A percentile compares a stretch with the other conserved stretches of the same genome.
Conservation (phyloP, 2,888 invertebrate genomes). For the Tachystola acroxantha region DNA sequence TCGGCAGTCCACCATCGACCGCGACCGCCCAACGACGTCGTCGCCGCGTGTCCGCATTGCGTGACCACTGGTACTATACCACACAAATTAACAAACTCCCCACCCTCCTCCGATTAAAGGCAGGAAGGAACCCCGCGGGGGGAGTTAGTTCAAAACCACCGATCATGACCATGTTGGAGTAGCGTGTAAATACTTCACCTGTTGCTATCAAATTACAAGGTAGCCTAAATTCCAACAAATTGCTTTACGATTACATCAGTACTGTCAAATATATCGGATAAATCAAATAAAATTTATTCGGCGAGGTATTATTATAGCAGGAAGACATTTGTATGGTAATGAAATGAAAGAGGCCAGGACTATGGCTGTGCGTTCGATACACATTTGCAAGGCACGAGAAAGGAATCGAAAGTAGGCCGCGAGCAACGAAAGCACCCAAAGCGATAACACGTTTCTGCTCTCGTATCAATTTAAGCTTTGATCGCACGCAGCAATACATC, state of each 20-base stretch:
- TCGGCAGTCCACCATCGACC: slow-evolving; percentile 7
- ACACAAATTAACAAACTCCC: background rate
- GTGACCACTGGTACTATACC: background rate
- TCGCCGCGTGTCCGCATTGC: slow-evolving; percentile 4
- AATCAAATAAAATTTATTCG: slow-evolving; percentile 1
- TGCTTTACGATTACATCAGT: background rate
- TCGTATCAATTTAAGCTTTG: background rate
- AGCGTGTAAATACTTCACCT: slow-evolving; percentile 30
- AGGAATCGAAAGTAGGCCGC: slow-evolving; percentile 13
- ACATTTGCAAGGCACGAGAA: slow-evolving; percentile 6
- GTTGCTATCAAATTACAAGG: slow-evolving; percentile 27
- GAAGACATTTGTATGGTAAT: slow-evolving; percentile 4
- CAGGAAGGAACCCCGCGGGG: slow-evolving; percentile 9
- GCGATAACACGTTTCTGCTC: background rate
- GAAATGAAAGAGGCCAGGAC: background rate
- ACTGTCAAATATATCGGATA: background rate
- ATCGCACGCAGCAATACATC: background rate
- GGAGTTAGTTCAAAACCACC: slow-evolving; percentile 9
- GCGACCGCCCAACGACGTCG: slow-evolving; percentile 9
- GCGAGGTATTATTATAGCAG: background rate
- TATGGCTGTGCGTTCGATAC: slow-evolving; percentile 3
- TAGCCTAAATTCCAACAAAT: slow-evolving; percentile 3
- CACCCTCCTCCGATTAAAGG: background rate
- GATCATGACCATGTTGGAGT: background rate
- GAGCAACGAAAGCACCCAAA: slow-evolving; percentile 9